Evolutionary conservation across 2,797 vertebrate species (phyloP).

Genomic region (Syndactyla subalaris): DNA sequence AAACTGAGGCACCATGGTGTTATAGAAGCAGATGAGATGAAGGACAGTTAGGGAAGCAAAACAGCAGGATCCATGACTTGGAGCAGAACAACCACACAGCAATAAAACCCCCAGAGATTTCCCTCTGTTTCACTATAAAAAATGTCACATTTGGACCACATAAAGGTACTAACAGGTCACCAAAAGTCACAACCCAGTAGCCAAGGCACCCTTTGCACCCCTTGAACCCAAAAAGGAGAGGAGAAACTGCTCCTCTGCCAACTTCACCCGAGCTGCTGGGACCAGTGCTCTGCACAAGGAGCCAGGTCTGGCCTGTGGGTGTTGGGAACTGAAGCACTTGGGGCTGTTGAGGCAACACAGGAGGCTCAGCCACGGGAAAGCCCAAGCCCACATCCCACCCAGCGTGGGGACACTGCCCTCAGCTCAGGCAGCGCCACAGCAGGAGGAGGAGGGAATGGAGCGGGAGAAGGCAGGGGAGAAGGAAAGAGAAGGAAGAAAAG

Average conservation of each 20-base stretch:
- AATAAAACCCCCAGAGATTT: neutral
- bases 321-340: fast-evolving
- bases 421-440: neutral
- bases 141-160: neutral
- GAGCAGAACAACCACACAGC: fast-evolving
- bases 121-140: neutral
- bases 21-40: neutral
- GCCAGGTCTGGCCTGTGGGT: fast-evolving
- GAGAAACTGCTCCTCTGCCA: neutral
- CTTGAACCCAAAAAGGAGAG: neutral
- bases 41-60: neutral
- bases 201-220: neutral
- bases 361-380: neutral
- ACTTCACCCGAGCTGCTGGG: neutral
- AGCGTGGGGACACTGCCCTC: fast-evolving
- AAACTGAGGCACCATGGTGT: neutral
- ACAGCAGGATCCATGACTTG: neutral
- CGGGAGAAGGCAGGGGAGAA: neutral
- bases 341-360: neutral
- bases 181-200: neutral
- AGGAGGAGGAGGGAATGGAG: neutral
- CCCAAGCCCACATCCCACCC: fast-evolving
- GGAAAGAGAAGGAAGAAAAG: constrained; percentile 35
- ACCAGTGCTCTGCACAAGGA: fast-evolving
- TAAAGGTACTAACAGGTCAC: neutral